A percentile compares a stretch with the other conserved stretches of the same genome.
These are phyloP conservation scores for Pimpla rufipes DNA, from an alignment of 2,888 invertebrate genomes.

Conservation along the genomic window DNA sequence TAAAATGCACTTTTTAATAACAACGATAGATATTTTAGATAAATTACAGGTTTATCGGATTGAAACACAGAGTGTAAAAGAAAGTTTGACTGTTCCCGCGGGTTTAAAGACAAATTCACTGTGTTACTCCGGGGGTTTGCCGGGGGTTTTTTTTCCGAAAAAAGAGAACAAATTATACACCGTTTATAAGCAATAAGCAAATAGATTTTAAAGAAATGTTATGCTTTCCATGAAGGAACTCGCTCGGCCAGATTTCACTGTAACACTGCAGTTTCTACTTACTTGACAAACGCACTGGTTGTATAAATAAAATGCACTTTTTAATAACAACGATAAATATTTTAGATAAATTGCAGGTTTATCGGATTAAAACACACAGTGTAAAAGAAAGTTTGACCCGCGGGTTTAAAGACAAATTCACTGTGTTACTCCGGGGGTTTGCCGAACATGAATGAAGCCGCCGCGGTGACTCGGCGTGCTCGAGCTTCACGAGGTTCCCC, in stretches of 20 bases:
- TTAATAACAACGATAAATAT: too few relatives aligned
- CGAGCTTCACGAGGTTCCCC: constrained; percentile 73
- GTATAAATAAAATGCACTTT: too few relatives aligned
- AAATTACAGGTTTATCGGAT: not conserved
- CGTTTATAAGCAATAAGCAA: too few relatives aligned
- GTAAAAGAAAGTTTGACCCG: not conserved
- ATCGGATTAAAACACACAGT: not conserved
- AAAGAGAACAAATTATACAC: too few relatives aligned
- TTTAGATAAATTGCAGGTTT: not conserved
- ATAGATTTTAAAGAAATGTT: too few relatives aligned
- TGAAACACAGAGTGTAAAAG: not conserved
- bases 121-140: constrained; percentile 68
- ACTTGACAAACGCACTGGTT: too few relatives aligned
- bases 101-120: constrained; percentile 46
- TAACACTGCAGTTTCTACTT: too few relatives aligned
- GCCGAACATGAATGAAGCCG: constrained; percentile 76
- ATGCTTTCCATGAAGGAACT: too few relatives aligned
- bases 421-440: constrained; percentile 68
- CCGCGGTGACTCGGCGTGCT: constrained; percentile 65
- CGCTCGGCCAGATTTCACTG: too few relatives aligned
- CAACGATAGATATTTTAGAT: too few relatives aligned
- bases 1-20: too few relatives aligned
- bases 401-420: constrained; percentile 42
- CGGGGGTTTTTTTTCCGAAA: too few relatives aligned
- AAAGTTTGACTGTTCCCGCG: not conserved